Conservation (phyloP, 2,113 vertebrate genomes). For the Ceyx melanurus region DNA sequence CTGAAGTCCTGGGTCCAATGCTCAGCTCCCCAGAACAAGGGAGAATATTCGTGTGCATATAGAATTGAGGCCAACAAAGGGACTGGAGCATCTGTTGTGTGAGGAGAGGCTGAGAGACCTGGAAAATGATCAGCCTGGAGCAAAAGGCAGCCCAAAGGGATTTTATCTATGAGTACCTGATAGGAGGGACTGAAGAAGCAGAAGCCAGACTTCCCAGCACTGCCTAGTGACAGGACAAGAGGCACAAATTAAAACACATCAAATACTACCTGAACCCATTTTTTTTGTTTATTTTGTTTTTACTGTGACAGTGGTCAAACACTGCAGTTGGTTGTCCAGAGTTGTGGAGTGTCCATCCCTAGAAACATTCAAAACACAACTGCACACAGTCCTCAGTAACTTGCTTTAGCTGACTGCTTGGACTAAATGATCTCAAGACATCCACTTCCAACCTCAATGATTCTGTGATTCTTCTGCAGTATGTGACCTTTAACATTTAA, state of each 20-base stretch:
- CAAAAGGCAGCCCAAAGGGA: background rate
- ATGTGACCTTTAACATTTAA: background rate
- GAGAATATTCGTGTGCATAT: background rate
- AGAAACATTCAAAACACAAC: background rate
- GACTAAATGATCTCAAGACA: background rate
- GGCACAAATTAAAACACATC: background rate
- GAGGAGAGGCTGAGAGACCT: background rate
- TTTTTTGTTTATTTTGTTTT: background rate
- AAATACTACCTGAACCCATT: background rate
- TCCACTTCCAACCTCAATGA: background rate
- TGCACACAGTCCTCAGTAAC: background rate
- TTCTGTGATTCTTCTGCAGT: background rate
- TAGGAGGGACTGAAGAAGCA: background rate
- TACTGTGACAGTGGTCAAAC: background rate
- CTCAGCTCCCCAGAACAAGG: background rate
- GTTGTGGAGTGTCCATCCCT: background rate
- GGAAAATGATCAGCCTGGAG: background rate
- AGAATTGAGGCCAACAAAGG: background rate
- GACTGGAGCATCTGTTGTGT: background rate
- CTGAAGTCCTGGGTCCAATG: background rate
- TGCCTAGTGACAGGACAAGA: background rate
- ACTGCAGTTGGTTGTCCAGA: background rate
- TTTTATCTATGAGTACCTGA: background rate
- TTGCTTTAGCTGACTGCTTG: background rate
- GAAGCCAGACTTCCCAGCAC: background rate